Evolutionary conservation across 2,888 invertebrate genomes (phyloP), one percentile per base, ranked within the genome.

Genomic region (Pandemis cinnamomeana): DNA sequence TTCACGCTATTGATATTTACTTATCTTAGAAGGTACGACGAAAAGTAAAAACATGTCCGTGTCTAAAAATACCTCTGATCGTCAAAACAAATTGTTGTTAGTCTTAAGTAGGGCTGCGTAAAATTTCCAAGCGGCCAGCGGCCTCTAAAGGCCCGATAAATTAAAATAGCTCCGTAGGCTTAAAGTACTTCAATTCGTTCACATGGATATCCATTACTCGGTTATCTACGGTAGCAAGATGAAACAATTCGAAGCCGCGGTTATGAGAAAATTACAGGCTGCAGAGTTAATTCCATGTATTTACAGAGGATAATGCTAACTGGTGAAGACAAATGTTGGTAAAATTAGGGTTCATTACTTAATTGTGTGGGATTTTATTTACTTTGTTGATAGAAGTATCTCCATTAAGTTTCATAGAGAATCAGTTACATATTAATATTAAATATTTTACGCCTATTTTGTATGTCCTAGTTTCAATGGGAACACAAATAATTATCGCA

Each of bases 91-190:
- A 69, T 72, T 42, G 58, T 63, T 68, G n/a, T 80, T 80, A 85
- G 82, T 82, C 75, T 79, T 67, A 74, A 79, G 66, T 71, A 74
- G 60, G 51, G 48, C 75, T 76, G 82, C 83, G 83, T 85, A 82
- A 86, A 87, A 83, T 78, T 73, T 80, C 88, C 82, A 81, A 89
- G 86, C 84, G 78, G 78, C 79, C 81, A 86, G 86, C 84, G 78
- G 78, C 79, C 81, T 86, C 85, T 82, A 80, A 83, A 86, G 83
- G 77, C 84, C 86, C 81, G 79, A 81, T 82, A 87, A 72, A 86
- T 88, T 87, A 87, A 90, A 89, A 88, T 88, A 89, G 80, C 83
- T 86, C 75, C 73, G 51, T 78, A 80, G 76, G 78, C 78, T 79
- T 67, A 78, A 78, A 75, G 82, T 84, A 87, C 88, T 89, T 86